A percentile compares a stretch with the other conserved stretches of the same genome.
Evolutionary conservation across 2,797 vertebrate genomes (phyloP).

Genomic region (Gymnothorax reevesii): DNA sequence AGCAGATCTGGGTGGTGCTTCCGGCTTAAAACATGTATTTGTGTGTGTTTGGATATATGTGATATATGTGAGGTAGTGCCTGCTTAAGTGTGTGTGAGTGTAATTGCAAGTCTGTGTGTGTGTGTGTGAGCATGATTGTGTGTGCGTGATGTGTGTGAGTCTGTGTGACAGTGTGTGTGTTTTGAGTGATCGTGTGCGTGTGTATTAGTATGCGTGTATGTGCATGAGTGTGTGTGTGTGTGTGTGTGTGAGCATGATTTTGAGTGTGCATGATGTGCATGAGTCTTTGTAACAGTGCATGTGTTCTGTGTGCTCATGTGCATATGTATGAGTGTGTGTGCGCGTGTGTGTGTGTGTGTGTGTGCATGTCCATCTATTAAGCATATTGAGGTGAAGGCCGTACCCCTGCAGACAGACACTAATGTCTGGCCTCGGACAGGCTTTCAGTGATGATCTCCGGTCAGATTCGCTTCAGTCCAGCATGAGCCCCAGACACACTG

Average conservation of each 20-base stretch:
- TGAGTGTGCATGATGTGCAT: neutral
- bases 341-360: neutral
- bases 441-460: neutral
- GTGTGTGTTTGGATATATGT: neutral
- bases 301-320: too few relatives aligned
- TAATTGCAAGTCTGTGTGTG: neutral
- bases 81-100: neutral
- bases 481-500: neutral
- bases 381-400: conserved; percentile 1
- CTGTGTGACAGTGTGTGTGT: neutral
- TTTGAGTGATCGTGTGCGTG: neutral
- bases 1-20: neutral
- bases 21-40: neutral
- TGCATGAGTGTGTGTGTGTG: neutral
- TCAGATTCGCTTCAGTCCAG: neutral
- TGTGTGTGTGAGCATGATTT: neutral
- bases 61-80: too few relatives aligned
- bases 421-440: neutral
- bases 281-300: neutral
- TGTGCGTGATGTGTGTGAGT: neutral
- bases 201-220: neutral
- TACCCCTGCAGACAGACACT: neutral
- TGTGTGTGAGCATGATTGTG: neutral
- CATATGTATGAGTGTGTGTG: neutral
- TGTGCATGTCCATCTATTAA: neutral